phyloP scores from a whole-genome alignment of 2,797 vertebrate species.

The Clarias laeviceps region DNA sequence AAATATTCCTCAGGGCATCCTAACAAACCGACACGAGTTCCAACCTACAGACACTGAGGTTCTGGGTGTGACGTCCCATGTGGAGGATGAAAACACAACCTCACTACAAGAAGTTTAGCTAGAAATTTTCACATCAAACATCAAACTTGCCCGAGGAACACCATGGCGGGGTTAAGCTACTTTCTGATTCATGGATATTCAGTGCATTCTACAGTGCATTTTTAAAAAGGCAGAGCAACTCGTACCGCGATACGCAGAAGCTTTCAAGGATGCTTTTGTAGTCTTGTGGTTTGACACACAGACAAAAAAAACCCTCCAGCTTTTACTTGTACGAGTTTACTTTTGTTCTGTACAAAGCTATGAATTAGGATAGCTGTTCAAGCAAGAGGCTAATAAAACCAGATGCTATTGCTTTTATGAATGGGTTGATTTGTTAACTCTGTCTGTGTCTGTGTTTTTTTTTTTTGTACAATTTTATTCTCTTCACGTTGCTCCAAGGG shows the following conservation, averaged over 20 bases:
- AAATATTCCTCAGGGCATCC: background rate
- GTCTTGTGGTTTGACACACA: background rate
- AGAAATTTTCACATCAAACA: constrained; percentile 7
- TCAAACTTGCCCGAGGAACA: background rate
- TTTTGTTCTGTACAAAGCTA: background rate
- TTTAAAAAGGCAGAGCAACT: background rate
- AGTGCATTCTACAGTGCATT: background rate
- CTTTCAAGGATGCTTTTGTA: background rate
- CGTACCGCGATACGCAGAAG: too few relatives aligned
- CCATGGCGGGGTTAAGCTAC: background rate
- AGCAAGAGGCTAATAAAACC: background rate
- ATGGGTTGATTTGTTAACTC: background rate
- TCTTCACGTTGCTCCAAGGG: background rate
- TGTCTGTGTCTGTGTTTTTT: background rate
- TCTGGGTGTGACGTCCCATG: background rate
- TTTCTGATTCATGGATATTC: constrained; percentile 2
- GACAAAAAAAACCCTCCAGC: background rate
- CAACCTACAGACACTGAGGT: background rate
- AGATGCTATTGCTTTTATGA: background rate
- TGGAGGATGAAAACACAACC: background rate
- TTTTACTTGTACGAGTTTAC: background rate
- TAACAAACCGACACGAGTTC: background rate
- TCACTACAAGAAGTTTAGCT: background rate
- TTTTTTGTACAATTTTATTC: background rate
- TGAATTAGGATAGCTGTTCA: background rate